Base-by-base conservation (phyloP, 2,797 vertebrate genomes). In the Gymnoscopelus braueri region DNA sequence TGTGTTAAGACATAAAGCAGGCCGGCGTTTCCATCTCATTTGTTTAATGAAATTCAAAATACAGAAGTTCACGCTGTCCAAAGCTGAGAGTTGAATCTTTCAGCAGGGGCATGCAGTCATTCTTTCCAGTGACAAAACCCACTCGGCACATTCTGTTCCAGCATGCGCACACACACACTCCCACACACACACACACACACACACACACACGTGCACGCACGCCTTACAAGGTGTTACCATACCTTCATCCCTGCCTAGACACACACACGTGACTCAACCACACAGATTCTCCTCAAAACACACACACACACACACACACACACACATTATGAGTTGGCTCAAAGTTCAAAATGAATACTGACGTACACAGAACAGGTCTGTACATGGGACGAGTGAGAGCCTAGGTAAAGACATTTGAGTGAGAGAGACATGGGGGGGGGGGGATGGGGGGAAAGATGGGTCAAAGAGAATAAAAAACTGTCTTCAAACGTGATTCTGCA, bases 401-500 rank as follows among this genome's bases (percentile, higher is more conserved):
- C 19, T 3, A 63, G 76, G 62, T 63, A 58, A 75, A 57, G 67
- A 26, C 60, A 29, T 48, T 9, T 47, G 26, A 59, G 39, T 15
- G 19, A 58, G 26, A 72, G 11, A 70, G 66, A 72, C 60, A 72
- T 59, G 24, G 74, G 78, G 72, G 72, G 68, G 87, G 74, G 83
- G 69, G 78, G 80, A n/a, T n/a, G n/a, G n/a, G n/a, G 82, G 80
- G 69, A 78, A 72, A 65, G 75, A 8, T 5, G 19, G 81, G 73
- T 75, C 55, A 86, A 83, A 83, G 84, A 82, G 9, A 44, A 44
- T 8, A 83, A 83, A 84, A 72, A 89, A 87, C 84, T 81, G 80
- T 82, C 71, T 69, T 67, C 72, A 78, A 91, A 89, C 74, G 81
- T 89, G 88, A 91, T 89, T 78, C 74, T 82, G 77, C 89, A 92